phyloP scores from a whole-genome alignment of 2,113 vertebrate species.

The Loxodonta africana region DNA sequence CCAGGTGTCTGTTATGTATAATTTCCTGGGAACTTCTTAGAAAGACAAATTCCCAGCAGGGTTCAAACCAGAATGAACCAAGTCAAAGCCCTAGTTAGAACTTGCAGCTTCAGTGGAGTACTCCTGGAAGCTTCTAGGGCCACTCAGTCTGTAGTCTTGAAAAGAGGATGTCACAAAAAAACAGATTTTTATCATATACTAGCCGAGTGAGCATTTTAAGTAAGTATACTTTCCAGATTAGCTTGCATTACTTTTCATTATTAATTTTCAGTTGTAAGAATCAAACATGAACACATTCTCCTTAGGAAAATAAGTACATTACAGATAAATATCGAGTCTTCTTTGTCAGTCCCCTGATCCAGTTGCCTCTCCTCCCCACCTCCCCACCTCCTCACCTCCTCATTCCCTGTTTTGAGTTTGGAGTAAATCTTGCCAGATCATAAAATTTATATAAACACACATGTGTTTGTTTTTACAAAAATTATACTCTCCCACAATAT shows the following conservation, averaged over 20 bases:
- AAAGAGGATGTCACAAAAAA: conserved; percentile 15
- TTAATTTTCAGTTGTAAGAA: conserved; percentile 58
- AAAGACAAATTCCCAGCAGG: too few species aligned
- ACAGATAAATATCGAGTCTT: conserved; percentile 52
- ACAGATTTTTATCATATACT: neutral
- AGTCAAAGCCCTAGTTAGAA: neutral
- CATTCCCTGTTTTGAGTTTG: conserved; percentile 40
- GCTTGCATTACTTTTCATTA: conserved; percentile 46
- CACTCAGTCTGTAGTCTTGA: neutral
- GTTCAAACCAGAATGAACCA: too few species aligned
- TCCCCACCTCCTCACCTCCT: neutral
- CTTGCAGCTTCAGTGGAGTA: neutral
- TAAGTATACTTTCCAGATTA: conserved; percentile 36
- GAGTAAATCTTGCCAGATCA: conserved; percentile 62
- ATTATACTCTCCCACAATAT: neutral
- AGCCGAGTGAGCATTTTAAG: conserved; percentile 17
- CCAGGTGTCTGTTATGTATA: too few species aligned
- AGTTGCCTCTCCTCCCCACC: neutral
- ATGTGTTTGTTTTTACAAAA: conserved; percentile 58
- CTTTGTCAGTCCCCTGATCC: conserved; percentile 40
- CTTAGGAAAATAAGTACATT: conserved; percentile 37
- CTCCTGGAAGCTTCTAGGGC: conserved; percentile 44
- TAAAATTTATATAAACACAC: conserved; percentile 48
- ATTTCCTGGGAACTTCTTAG: too few species aligned
- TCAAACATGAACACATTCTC: conserved; percentile 46